These are phyloP conservation scores for Electrona antarctica DNA, from an alignment of 2,113 vertebrate species.

Conservation along the genomic window DNA sequence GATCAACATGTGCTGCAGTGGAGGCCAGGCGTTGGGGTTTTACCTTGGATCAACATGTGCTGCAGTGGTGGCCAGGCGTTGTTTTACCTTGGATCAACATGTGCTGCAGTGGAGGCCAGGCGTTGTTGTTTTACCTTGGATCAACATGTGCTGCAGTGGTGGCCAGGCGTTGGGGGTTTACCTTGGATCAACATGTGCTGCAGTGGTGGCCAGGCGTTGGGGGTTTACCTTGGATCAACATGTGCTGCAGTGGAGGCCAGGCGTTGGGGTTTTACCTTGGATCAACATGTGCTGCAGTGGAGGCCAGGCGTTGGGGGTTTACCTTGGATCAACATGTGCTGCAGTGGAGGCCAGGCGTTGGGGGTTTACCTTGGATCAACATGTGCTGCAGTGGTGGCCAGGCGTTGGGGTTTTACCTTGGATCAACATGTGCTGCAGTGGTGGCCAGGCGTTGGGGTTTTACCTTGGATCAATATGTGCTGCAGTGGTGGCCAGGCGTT, in stretches of 20 bases:
- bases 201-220: slow-evolving; percentile 84
- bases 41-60: too few relatives aligned
- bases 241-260: slow-evolving; percentile 84
- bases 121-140: too few relatives aligned
- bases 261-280: slow-evolving; percentile 83
- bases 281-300: slow-evolving; percentile 84
- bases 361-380: too few relatives aligned
- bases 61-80: slow-evolving; percentile 85
- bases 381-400: slow-evolving; percentile 85
- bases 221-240: too few relatives aligned
- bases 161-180: slow-evolving; percentile 85
- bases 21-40: slow-evolving; percentile 84
- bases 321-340: too few relatives aligned
- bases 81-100: too few relatives aligned
- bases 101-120: slow-evolving; percentile 84
- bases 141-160: slow-evolving; percentile 83
- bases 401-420: slow-evolving; percentile 82
- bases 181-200: too few relatives aligned
- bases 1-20: slow-evolving; percentile 84
- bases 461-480: too few relatives aligned
- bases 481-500: too few relatives aligned
- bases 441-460: slow-evolving; percentile 82
- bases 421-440: slow-evolving; percentile 84
- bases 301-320: slow-evolving; percentile 84
- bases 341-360: slow-evolving; percentile 84